Percentiles rank a stretch among this genome's conserved stretches.
Conservation (phyloP, 2,113 vertebrate genomes). For the Grus americana region DNA sequence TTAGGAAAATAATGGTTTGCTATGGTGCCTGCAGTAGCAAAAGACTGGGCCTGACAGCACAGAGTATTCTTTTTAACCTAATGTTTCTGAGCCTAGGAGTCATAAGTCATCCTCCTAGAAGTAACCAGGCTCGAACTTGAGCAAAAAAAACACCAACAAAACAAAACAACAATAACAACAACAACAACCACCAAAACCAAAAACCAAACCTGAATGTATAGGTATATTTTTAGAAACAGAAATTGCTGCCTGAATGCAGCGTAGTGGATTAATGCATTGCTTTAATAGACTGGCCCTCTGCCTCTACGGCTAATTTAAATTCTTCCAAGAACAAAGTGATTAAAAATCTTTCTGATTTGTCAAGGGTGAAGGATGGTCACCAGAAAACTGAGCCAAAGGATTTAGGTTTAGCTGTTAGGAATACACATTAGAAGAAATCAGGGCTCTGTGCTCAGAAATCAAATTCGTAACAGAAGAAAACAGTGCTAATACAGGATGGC, state of each 20-base stretch:
- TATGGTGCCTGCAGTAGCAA: neutral
- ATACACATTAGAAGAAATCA: neutral
- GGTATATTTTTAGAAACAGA: neutral
- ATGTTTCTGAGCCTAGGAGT: neutral
- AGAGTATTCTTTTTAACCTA: neutral
- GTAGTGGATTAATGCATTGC: neutral
- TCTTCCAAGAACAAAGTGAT: neutral
- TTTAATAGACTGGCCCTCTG: neutral
- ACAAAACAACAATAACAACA: neutral
- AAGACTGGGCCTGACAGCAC: neutral
- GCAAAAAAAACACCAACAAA: rapidly evolving
- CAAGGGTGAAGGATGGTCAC: constrained; percentile 28
- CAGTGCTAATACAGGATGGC: neutral
- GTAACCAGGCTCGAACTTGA: neutral
- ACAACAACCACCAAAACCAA: too few relatives aligned
- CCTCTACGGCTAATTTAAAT: neutral
- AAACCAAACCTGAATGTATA: neutral
- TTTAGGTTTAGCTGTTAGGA: constrained; percentile 13
- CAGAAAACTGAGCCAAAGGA: constrained; percentile 10
- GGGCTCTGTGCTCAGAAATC: neutral
- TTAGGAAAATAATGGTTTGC: neutral
- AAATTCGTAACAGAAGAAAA: constrained; percentile 20
- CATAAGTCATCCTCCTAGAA: neutral
- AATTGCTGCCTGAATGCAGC: neutral
- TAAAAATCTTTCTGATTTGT: constrained; percentile 29